Base-by-base conservation (phyloP, 1,140 invertebrate species). In the Triops longicaudatus region DNA sequence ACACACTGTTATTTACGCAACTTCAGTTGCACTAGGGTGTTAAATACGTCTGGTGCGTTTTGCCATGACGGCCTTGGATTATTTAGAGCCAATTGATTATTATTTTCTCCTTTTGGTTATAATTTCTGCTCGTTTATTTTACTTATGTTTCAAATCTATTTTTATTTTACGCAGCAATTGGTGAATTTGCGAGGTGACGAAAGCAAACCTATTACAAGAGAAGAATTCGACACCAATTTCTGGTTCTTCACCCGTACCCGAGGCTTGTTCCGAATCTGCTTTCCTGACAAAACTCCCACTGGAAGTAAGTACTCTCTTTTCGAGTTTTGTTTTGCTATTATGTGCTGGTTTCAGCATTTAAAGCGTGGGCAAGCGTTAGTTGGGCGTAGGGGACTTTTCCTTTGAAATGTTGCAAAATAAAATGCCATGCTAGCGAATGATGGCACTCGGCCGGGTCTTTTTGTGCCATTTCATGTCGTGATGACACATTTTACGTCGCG, bases 201-300 rank as follows among this genome's bases (percentile, higher is more conserved):
- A 75, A 22, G 44, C 74, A 75, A 75, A 27, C 37, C n/a, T 12
- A 75, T 42, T 26, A 43, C 28, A 6, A 12, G 22, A 43, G 26
- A 0, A 1, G 91, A 93, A 79, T 90, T 94, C 82, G 93, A 93
- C 82, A 88, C 87, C 73, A 93, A 94, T 84, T 94, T 92, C 83
- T 93, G 89, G 82, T 94, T 91, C 84, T 95, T 90, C 84, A 93
- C 93, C 43, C 89, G 93, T 82, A 95, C 93, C 79, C 89, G 93
- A 81, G 95, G 95, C 81, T 87, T 97, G 5, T 96, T 96, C 86
- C 88, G 94, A 82, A 91, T 93, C 84, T 97, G 94, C 82, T 96
- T 94, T 84, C 93, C 93, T 27, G 93, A 93, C 84, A 92, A 95
- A 82, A 88, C 91, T 79, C 91, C 92, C 26, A 90, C 90, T 82